A percentile compares a stretch with the other conserved stretches of the same genome.
These are phyloP conservation scores for Rotaria magnacalcarata DNA, from an alignment of 2,888 invertebrate genomes.

Conservation along the genomic window DNA sequence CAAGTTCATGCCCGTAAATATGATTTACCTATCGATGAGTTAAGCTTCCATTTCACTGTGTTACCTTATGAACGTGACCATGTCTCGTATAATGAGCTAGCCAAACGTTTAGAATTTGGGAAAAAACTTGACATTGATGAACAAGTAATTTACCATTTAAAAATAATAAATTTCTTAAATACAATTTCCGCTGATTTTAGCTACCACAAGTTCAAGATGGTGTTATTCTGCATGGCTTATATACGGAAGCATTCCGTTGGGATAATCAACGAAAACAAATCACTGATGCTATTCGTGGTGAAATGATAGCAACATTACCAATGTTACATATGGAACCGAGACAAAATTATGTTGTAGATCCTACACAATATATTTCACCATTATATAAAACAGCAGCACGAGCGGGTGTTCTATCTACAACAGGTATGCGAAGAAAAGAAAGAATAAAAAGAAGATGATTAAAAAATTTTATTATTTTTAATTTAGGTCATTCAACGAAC, in stretches of 20 bases:
- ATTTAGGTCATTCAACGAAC: conserved; percentile 60
- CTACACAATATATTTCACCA: conserved; percentile 55
- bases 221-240: conserved; percentile 59
- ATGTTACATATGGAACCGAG: conserved; percentile 68
- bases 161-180: neutral
- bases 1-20: conserved; percentile 60
- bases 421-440: conserved; percentile 52
- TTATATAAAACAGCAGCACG: conserved; percentile 59
- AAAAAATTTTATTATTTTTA: neutral
- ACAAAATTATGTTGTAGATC: conserved; percentile 61
- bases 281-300: conserved; percentile 63
- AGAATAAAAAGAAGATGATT: neutral
- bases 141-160: conserved; percentile 49
- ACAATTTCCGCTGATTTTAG: conserved; percentile 47
- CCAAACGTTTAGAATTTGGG: conserved; percentile 54
- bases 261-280: conserved; percentile 52
- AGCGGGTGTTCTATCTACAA: conserved; percentile 60
- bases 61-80: conserved; percentile 63
- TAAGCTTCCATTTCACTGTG: conserved; percentile 63
- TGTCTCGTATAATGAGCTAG: conserved; percentile 53
- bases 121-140: conserved; percentile 57
- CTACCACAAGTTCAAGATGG: conserved; percentile 55
- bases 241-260: conserved; percentile 60
- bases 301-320: conserved; percentile 72
- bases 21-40: conserved; percentile 59